A percentile compares a stretch with the other conserved stretches of the same genome.
Evolutionary conservation across 2,113 vertebrate species (phyloP).

Genomic region (Antechinus stuartii): DNA sequence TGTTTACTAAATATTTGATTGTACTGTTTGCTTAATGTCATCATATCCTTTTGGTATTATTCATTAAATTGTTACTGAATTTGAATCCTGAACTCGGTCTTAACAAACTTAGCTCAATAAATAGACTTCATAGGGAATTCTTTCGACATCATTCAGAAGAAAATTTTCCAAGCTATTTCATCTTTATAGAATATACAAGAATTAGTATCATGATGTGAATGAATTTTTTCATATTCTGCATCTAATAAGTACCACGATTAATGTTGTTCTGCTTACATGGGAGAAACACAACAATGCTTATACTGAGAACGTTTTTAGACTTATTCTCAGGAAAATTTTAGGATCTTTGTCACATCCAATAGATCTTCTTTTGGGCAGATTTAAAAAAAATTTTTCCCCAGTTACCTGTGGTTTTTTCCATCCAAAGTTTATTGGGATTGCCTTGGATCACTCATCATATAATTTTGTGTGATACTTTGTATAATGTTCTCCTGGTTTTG

Average conservation of each 20-base stretch:
- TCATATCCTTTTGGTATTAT: not conserved
- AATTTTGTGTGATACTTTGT: too few relatives aligned
- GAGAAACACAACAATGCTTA: not conserved
- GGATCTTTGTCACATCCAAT: not conserved
- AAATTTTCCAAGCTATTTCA: not conserved
- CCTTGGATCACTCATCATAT: too few relatives aligned
- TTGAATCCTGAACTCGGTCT: not conserved
- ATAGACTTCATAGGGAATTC: not conserved
- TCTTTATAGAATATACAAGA: not conserved
- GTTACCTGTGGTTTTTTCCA: too few relatives aligned
- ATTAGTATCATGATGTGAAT: not conserved
- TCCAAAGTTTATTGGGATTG: too few relatives aligned
- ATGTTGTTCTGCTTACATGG: not conserved
- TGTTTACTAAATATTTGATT: not conserved
- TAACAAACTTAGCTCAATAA: not conserved
- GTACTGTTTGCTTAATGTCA: not conserved
- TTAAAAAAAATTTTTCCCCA: not conserved
- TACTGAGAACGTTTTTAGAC: not conserved
- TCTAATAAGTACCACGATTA: not conserved
- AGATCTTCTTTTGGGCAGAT: not conserved
- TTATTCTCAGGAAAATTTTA: not conserved
- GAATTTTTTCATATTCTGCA: not conserved
- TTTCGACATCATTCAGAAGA: not conserved
- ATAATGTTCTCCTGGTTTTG: too few relatives aligned
- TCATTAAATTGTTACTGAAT: not conserved